Conservation (phyloP, 1,140 invertebrate genomes). For the Acromyrmex echinatior region DNA sequence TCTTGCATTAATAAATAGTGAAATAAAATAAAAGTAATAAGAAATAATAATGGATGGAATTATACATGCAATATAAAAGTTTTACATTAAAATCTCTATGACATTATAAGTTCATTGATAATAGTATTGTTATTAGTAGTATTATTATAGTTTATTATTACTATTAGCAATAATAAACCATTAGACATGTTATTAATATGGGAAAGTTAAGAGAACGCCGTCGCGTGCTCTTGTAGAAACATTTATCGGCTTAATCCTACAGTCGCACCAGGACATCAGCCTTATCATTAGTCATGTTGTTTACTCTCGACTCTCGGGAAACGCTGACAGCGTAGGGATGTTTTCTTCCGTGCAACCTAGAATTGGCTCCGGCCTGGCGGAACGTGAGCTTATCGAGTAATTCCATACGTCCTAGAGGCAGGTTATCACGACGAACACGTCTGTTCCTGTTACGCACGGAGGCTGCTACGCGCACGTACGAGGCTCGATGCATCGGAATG, state of each 20-base stretch:
- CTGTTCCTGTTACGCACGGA: conserved; percentile 73
- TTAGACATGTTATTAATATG: neutral
- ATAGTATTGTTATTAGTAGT: neutral
- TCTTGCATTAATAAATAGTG: neutral
- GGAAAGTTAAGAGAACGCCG: neutral
- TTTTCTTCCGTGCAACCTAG: conserved; percentile 42
- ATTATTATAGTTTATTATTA: no score
- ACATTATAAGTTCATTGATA: neutral
- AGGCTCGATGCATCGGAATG: conserved; percentile 74
- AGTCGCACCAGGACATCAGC: conserved; percentile 35
- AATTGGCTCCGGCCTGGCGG: conserved; percentile 46
- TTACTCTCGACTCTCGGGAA: conserved; percentile 25
- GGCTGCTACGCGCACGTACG: conserved; percentile 63
- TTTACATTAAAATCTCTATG: neutral
- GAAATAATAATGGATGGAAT: neutral
- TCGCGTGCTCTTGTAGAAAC: neutral
- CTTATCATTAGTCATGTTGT: conserved; percentile 40
- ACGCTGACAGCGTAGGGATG: conserved; percentile 52
- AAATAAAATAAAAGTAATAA: neutral
- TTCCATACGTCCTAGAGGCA: conserved; percentile 62
- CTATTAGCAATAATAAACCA: neutral
- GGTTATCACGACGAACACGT: conserved; percentile 71
- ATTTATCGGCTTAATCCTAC: conserved; percentile 51
- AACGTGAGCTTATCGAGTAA: conserved; percentile 69
- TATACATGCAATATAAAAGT: neutral